A percentile compares a stretch with the other conserved stretches of the same genome.
Conservation (phyloP, 37 sponge, comb jelly and placozoan genomes). For the Hexactinellida sp. region DNA sequence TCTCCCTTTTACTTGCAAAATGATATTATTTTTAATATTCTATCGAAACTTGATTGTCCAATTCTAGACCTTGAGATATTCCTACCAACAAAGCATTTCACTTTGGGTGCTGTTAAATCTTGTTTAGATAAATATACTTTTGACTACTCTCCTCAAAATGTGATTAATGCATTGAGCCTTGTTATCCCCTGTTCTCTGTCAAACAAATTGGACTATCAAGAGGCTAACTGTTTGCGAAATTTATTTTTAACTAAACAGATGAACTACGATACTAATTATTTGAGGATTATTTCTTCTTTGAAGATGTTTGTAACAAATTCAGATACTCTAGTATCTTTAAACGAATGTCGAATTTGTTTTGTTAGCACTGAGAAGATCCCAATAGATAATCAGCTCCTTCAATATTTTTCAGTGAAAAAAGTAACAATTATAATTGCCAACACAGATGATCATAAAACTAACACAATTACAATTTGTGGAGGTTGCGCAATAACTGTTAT, state of each 20-base stretch:
- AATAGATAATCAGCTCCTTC: not conserved
- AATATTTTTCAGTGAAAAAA: not conserved
- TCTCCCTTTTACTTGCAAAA: not conserved
- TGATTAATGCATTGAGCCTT: not conserved
- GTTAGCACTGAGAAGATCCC: not conserved
- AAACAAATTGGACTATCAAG: not conserved
- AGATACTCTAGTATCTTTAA: not conserved
- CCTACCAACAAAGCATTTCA: not conserved
- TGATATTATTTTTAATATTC: not conserved
- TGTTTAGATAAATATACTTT: not conserved
- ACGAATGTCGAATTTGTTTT: not conserved
- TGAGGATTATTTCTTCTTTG: not conserved
- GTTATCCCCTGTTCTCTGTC: not conserved
- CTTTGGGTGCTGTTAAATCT: not conserved
- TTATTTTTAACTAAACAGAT: not conserved
- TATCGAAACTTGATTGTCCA: not conserved
- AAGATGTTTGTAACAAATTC: not conserved
- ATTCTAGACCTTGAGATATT: not conserved
- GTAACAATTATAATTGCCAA: not conserved
- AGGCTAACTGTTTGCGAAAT: not conserved
- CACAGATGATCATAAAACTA: not conserved
- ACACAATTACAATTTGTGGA: not conserved
- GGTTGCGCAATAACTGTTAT: not conserved
- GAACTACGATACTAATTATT: not conserved
- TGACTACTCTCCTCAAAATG: not conserved